Conservation (phyloP, 2,797 vertebrate species). For the Margarornis squamiger region DNA sequence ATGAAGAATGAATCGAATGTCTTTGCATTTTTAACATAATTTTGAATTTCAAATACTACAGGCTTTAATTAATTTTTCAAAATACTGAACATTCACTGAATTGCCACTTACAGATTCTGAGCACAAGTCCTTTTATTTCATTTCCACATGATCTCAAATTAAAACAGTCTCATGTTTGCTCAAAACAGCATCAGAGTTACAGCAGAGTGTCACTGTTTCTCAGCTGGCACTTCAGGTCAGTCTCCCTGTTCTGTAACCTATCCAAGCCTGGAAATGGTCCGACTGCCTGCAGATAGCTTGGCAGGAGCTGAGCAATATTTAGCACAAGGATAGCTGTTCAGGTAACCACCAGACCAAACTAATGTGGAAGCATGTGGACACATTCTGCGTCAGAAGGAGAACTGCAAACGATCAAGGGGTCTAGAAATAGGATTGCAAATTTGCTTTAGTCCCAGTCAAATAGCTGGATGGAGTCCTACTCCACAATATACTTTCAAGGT, state of each 20-base stretch:
- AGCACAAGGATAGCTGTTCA: neutral
- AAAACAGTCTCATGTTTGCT: neutral
- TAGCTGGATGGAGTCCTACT: neutral
- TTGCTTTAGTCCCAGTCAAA: neutral
- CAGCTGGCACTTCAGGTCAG: neutral
- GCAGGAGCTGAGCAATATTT: neutral
- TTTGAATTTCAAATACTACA: slow-evolving; percentile 5
- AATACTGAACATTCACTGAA: neutral
- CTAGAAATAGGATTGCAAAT: neutral
- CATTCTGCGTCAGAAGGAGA: neutral
- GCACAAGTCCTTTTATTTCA: neutral
- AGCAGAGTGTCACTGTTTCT: neutral
- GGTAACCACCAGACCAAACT: neutral
- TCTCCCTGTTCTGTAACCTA: neutral
- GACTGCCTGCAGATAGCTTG: neutral
- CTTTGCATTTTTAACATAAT: neutral
- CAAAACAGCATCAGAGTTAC: neutral
- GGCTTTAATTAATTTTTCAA: neutral
- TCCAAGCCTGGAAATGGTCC: neutral
- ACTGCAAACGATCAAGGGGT: neutral
- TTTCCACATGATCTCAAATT: neutral
- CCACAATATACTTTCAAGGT: neutral
- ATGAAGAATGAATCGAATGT: neutral
- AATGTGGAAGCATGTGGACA: neutral
- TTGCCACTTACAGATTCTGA: neutral